Conservation (phyloP, 2,797 vertebrate genomes). For the Bufotes viridis region DNA sequence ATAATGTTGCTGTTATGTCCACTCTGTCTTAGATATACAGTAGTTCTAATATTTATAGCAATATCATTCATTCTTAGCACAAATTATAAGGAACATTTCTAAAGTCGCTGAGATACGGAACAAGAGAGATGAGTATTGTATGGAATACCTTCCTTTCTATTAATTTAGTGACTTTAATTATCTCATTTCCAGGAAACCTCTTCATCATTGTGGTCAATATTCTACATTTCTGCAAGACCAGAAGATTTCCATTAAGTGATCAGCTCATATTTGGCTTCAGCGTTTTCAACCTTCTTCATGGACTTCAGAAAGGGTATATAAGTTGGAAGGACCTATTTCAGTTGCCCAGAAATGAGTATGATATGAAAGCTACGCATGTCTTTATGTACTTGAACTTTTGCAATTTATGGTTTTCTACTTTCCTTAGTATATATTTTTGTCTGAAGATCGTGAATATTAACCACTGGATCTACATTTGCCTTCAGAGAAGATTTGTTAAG, state of each 20-base stretch:
- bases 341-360: neutral
- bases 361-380: neutral
- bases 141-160: neutral
- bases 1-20: neutral
- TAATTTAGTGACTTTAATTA: neutral
- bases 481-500: neutral
- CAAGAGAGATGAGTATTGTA: neutral
- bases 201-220: neutral
- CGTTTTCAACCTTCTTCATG: neutral
- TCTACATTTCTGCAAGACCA: neutral
- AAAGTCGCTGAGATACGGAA: neutral
- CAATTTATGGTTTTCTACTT: neutral
- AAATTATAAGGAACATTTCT: neutral
- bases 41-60: too few species aligned
- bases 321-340: neutral
- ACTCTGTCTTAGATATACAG: neutral
- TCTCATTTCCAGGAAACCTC: neutral
- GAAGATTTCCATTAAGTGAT: neutral
- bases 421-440: neutral
- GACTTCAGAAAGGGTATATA: neutral
- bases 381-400: neutral
- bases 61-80: neutral
- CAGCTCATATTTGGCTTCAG: constrained; percentile 1
- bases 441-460: neutral
- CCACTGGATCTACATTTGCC: neutral